phyloP scores from a whole-genome alignment of 2,888 invertebrate genomes.

The Orchesellides sinensis region DNA sequence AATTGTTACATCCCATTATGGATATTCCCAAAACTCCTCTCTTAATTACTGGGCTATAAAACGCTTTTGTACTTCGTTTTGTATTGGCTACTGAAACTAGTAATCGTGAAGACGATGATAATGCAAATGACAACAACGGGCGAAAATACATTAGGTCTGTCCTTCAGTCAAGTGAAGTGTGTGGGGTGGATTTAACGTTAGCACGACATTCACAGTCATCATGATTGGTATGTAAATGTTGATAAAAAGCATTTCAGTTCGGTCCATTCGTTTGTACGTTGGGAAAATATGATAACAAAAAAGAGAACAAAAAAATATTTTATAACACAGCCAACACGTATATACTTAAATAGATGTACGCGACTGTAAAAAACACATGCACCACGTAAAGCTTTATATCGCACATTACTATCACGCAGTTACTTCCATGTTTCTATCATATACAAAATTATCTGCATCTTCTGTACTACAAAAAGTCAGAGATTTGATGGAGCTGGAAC shows the following conservation, averaged over 20 bases:
- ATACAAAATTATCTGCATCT: too few relatives aligned
- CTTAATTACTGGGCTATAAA: slow-evolving; percentile 11
- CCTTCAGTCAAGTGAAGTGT: slow-evolving; percentile 15
- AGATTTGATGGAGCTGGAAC: too few relatives aligned
- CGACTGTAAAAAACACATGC: too few relatives aligned
- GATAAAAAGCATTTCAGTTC: not conserved
- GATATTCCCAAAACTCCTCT: slow-evolving; percentile 27
- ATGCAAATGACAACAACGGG: slow-evolving; percentile 42
- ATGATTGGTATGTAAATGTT: not conserved
- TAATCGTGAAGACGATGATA: slow-evolving; percentile 28
- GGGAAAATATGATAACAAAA: not conserved
- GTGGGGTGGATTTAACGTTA: too few relatives aligned
- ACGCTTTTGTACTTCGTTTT: slow-evolving; percentile 1
- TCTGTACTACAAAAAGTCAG: too few relatives aligned
- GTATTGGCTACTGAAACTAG: slow-evolving; percentile 11
- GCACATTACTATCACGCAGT: too few relatives aligned
- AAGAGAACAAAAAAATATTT: not conserved
- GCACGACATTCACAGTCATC: too few relatives aligned
- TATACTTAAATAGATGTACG: too few relatives aligned
- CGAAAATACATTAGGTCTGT: slow-evolving; percentile 21
- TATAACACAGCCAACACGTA: not conserved
- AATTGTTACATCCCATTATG: slow-evolving; percentile 43
- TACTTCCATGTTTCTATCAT: too few relatives aligned
- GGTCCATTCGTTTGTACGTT: not conserved
- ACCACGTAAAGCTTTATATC: too few relatives aligned